These are phyloP conservation scores for Trichogramma pretiosum DNA, from an alignment of 1,140 invertebrate species.

Conservation along the genomic window DNA sequence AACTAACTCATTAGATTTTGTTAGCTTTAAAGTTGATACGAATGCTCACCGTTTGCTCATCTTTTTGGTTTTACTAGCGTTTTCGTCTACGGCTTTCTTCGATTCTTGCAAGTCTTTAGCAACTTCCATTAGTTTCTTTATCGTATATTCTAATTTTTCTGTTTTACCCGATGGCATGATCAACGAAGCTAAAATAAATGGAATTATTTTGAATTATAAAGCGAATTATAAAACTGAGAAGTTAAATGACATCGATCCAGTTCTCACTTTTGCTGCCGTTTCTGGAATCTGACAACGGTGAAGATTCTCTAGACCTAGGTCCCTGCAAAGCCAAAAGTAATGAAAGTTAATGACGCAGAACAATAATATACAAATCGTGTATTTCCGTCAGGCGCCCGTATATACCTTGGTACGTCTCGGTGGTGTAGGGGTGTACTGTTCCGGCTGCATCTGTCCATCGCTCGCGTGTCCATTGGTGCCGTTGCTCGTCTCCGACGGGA, in stretches of 20 bases:
- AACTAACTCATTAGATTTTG: slow-evolving; percentile 27
- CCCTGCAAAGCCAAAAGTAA: slow-evolving; percentile 32
- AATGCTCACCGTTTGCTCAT: slow-evolving; percentile 35
- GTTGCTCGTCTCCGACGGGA: slow-evolving; percentile 54
- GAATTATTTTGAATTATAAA: neutral
- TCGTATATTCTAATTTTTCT: slow-evolving; percentile 41
- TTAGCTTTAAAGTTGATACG: neutral
- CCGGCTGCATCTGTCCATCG: slow-evolving; percentile 10
- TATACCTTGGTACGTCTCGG: slow-evolving; percentile 47
- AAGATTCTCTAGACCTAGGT: slow-evolving; percentile 54
- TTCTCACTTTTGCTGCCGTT: slow-evolving; percentile 39
- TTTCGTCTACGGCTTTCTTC: slow-evolving; percentile 35
- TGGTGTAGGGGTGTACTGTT: slow-evolving; percentile 47
- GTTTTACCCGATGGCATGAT: slow-evolving; percentile 24
- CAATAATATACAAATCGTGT: too few relatives aligned
- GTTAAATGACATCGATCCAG: slow-evolving; percentile 28
- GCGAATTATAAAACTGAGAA: slow-evolving; percentile 10
- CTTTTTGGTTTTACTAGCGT: slow-evolving; percentile 31
- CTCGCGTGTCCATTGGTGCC: slow-evolving; percentile 27
- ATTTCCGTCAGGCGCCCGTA: neutral
- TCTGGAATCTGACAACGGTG: slow-evolving; percentile 46
- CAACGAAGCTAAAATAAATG: slow-evolving; percentile 8
- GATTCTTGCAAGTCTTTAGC: slow-evolving; percentile 40
- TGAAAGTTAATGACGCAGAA: too few relatives aligned
- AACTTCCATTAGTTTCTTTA: slow-evolving; percentile 38